Evolutionary conservation across 2,888 invertebrate species (phyloP), one percentile per base, ranked within the genome.

Genomic region (Euzophera pinguis): DNA sequence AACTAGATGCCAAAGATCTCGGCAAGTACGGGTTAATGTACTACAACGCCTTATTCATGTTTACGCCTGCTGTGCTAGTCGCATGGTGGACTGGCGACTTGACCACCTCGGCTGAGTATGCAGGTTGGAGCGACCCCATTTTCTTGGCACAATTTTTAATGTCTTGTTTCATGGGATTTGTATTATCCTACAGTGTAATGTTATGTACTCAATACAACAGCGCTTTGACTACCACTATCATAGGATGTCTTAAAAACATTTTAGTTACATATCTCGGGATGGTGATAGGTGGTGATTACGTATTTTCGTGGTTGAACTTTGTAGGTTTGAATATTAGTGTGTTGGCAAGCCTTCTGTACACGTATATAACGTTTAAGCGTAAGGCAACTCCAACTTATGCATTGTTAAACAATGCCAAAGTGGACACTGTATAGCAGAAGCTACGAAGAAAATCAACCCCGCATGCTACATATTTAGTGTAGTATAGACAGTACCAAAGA

Each of bases 191-290:
- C 80, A 97, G 98, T 77, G 96, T 98, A 10, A 96, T 99, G 70
- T 81, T 99, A 39, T 99, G 99, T 84, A 99, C 99, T 0, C 94
- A 96, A 69, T 94, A 96, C 81, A 99, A 99, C 84, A 99, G 99
- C 53, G 99, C 99, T n/a, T 91, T 99, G 47, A 99, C 99, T 0
- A 99, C 99, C 0, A 98, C 99, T 4, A 98, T 99, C 56, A 97
- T 99, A 62, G 99, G 99, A 4, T 99, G 99, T 73, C 91, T 99
- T 52, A 99, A 99, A 91, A 99, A 99, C 87, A 96, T 99, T 64
- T 93, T 98, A 64, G 97, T 99, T 3, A 99, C 99, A 0, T 99
- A 99, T 85, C 91, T 98, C 60, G 99, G 99, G 27, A 99, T 99
- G 99, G 93, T 98, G 41, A 96, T 99, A 53, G 99, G 99, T 42